Percentiles rank a stretch among this genome's conserved stretches.
phyloP scores from a whole-genome alignment of 2,888 invertebrate genomes.

The Cyrtodaria siliqua region DNA sequence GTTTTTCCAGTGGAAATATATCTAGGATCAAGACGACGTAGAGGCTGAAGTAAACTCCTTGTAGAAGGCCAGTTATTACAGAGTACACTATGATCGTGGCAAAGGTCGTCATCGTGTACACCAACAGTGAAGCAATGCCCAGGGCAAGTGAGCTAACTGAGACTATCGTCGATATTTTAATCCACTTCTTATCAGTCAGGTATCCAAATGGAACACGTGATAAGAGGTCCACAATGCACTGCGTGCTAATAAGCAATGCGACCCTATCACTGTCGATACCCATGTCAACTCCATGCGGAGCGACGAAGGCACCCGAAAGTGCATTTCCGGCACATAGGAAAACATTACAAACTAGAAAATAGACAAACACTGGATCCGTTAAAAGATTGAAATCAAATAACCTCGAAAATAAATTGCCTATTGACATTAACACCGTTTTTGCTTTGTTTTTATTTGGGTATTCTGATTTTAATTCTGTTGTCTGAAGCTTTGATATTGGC shows the following conservation, averaged over 20 bases:
- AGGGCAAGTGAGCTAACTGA: background rate
- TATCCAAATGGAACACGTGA: background rate
- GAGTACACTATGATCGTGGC: background rate
- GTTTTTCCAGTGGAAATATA: background rate
- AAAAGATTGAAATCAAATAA: background rate
- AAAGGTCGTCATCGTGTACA: background rate
- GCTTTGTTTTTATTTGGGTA: background rate
- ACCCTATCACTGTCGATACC: background rate
- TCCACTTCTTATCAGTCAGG: background rate
- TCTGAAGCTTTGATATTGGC: background rate
- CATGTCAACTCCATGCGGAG: background rate
- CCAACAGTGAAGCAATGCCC: background rate
- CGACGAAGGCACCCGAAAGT: background rate
- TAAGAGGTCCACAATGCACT: background rate
- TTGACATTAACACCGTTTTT: background rate
- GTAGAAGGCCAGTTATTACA: background rate
- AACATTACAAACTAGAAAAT: conserved; percentile 1
- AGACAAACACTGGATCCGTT: conserved; percentile 1
- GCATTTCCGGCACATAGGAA: conserved; percentile 8
- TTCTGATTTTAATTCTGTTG: background rate
- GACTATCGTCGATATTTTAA: background rate
- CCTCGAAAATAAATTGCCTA: background rate
- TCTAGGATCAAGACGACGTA: background rate
- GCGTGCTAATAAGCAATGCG: background rate
- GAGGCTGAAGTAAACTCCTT: conserved; percentile 2